Evolutionary conservation across 2,888 invertebrate species (phyloP), one percentile per base, ranked within the genome.

Genomic region (Fabriciana adippe): DNA sequence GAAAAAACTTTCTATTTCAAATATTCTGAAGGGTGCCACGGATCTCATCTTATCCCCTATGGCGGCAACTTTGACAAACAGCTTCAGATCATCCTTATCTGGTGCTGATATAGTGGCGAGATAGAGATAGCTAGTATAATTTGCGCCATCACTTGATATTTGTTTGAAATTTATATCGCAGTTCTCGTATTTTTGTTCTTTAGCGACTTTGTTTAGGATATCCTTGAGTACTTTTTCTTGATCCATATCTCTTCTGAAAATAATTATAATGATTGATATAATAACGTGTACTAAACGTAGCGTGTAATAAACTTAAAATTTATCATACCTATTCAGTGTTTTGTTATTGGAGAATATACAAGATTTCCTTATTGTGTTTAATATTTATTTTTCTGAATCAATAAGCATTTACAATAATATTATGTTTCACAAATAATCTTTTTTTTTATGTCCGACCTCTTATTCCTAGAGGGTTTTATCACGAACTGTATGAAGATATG

Each of bases 121-220:
- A 63, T 74, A 81, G 0, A 86, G 68, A 13, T 70, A 72, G 4
- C 85, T 82, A 1, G 82, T 80, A 71, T 81, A 86, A 69, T 85
- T 86, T 0, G 81, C 85, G 1, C 87, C 87, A 1, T 74, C 82
- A 4, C 75, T 81, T 13, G 76, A 76, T 15, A 81, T 73, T 6
- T 79, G 74, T 13, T 75, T 76, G 1, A 83, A 47, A 47, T 74
- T 67, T 6, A 83, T 64, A 16, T 75, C 61, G 54, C 72, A 70
- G 18, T 80, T 66, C 16, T 76, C 64, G 67, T 78, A 81, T 1
- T 76, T 68, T 14, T 79, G 74, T 55, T 81, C 77, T 35, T 47
- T 62, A 1, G 82, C 80, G 6, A 86, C 76, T 60, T 74, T 73
- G 21, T 76, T 70, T n/a, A 83, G 72, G 5, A 79, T 61, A 16